Evolutionary conservation across 2,113 vertebrate species (phyloP), one percentile per base, ranked within the genome.

Genomic region (Leuciscus idus): DNA sequence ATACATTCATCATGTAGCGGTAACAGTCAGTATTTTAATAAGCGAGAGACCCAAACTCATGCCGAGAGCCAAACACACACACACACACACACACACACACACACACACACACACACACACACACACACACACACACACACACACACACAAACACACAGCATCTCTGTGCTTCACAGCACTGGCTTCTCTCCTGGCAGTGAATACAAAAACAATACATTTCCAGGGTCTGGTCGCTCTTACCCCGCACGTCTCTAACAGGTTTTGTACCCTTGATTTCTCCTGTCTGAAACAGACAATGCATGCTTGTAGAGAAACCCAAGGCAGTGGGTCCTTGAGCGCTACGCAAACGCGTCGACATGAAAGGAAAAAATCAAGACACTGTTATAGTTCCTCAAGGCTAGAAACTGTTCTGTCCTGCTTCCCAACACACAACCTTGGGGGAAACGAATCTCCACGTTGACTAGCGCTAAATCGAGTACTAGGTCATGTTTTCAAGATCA

Each of bases 1-100:
- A 93, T 90, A 86, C 92, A 93, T 94, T 90, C 91, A 92, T 95
- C 93, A 94, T 90, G 90, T 92, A 66, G 90, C 89, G 85, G 79
- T 50, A 75, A 89, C 89, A 90, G 89, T 48, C 48, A 81, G 39
- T 81, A 28, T 84, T 84, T 88, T 89, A 89, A 89, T 84, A 89
- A 86, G 66, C 43, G 70, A 76, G 59, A 84, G 28, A 36, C n/a
- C 50, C 66, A 11, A 8, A 19, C 28, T 74, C 36, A 36, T 50
- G 43, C 52, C 5, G 28, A 78, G 50, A 78, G 52, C 76, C 59
- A 78, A 78, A 36, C 50, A 59, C 28, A 78, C 2, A 75, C 73
- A 75, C 13, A 52, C 30, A 77, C 13, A 76, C 12, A 78, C 19
- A 75, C 13, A 55, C 30, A 77, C 13, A 76, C 23, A 78, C 19